These are phyloP conservation scores for Cynopterus sphinx DNA, from an alignment of 2,797 vertebrate genomes.

Conservation along the genomic window DNA sequence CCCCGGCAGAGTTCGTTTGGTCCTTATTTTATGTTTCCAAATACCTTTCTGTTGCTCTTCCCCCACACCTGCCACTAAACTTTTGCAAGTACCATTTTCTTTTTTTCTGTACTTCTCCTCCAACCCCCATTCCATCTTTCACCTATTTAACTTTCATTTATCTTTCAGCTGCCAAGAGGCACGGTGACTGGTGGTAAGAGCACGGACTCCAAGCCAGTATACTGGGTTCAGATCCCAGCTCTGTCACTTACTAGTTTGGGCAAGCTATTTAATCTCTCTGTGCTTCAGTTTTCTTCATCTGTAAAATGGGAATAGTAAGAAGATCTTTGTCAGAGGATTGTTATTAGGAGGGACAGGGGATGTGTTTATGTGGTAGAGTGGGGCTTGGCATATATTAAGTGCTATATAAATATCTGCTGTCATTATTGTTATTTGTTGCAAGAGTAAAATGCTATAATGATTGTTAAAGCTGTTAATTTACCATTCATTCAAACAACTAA, in stretches of 20 bases:
- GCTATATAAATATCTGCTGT: neutral
- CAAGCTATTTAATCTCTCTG: neutral
- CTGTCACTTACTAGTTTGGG: neutral
- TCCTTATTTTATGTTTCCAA: neutral
- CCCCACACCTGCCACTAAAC: neutral
- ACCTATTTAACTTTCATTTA: neutral
- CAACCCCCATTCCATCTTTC: neutral
- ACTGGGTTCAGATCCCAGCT: neutral
- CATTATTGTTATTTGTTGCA: neutral
- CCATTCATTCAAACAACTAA: slow-evolving; percentile 30
- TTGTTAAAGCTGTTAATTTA: slow-evolving; percentile 26
- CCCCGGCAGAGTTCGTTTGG: neutral
- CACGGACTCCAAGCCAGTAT: neutral
- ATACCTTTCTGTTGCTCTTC: neutral
- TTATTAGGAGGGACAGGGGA: neutral
- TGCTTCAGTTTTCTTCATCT: slow-evolving; percentile 17
- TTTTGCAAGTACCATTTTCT: neutral
- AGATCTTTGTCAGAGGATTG: neutral
- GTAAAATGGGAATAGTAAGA: neutral
- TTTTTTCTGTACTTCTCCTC: neutral
- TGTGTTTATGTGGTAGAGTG: neutral
- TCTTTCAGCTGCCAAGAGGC: neutral
- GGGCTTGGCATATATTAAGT: neutral
- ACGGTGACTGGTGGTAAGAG: neutral
- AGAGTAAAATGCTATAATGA: neutral